Evolutionary conservation across 64 coral and sea anemone genomes (phyloP).

Genomic region (Dendronephthya gigantea): DNA sequence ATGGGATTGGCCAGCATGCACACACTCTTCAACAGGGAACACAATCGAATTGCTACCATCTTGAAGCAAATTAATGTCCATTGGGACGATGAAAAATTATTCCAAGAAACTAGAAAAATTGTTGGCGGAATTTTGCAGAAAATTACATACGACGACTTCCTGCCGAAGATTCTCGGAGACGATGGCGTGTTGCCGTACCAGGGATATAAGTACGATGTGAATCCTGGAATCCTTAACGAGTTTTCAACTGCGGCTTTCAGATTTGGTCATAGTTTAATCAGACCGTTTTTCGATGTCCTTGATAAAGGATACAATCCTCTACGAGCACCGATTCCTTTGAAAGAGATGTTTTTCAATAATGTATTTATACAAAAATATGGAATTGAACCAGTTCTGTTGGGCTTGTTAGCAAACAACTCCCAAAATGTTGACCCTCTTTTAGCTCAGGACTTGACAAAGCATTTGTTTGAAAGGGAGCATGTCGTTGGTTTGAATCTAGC

Average conservation of each 20-base stretch:
- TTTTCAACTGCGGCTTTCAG: conserved; percentile 4
- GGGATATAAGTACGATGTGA: not conserved
- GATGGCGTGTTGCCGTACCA: not conserved
- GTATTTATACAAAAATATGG: not conserved
- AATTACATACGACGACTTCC: not conserved
- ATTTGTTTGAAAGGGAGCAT: not conserved
- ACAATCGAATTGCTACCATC: not conserved
- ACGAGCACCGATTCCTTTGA: not conserved
- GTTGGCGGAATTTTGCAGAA: not conserved
- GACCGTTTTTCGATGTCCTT: not conserved
- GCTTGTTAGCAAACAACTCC: not conserved
- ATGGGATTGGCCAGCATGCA: not conserved
- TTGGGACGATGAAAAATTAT: not conserved
- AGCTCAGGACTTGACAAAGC: not conserved
- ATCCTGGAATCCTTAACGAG: not conserved
- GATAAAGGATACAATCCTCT: not conserved
- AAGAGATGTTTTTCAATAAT: not conserved
- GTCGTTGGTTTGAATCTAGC: not conserved
- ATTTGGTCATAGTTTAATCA: not conserved
- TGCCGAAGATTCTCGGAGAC: not conserved
- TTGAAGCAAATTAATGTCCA: not conserved
- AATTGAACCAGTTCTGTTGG: not conserved
- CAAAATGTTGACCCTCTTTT: not conserved
- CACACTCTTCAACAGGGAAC: not conserved
- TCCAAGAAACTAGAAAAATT: conserved; percentile 4